Evolutionary conservation across 2,888 invertebrate species (phyloP), one percentile per base, ranked within the genome.

Genomic region (Limenitis camilla): DNA sequence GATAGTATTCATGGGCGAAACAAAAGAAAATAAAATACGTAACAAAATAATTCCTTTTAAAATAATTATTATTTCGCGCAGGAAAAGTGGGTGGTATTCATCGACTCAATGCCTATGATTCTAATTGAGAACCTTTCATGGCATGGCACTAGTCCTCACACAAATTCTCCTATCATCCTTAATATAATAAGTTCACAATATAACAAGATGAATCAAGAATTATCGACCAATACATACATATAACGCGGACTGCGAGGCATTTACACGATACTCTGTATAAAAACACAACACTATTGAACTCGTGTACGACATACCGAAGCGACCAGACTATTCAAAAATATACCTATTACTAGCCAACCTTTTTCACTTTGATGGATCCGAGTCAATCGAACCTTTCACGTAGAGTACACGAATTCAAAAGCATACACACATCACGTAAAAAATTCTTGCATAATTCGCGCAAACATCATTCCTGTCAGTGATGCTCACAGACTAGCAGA

Each of bases 11-110:
- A 72, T 72, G 74, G 72, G 76, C 69, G 71, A 78, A 80, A 76
- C 66, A 67, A 76, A 77, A 75, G 68, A 72, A 68, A 72, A 71
- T 71, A 75, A 70, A 77, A 73, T 70, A 73, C 72, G 72, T 78
- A 81, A 81, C 77, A 78, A 78, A 78, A 78, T 72, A 71, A 75
- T 76, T 45, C 36, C 36, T 72, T 60, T 61, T 48, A 53, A 56
- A 53, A 72, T 71, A 70, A 70, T 76, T 79, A 78, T 72, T 71
- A 68, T 72, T 76, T 78, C 71, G 73, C 78, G 75, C 79, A 81
- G 81, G 82, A 85, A 84, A 81, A 86, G 86, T 86, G 87, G 87
- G 86, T 87, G 86, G 86, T 85, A 87, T 81, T 78, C 82, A 83
- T 81, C 73, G 81, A 84, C 80, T 81, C 73, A 68, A 86, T 85